Evolutionary conservation across 2,797 vertebrate species (phyloP), one percentile per base, ranked within the genome.

Genomic region (Cossypha caffra): DNA sequence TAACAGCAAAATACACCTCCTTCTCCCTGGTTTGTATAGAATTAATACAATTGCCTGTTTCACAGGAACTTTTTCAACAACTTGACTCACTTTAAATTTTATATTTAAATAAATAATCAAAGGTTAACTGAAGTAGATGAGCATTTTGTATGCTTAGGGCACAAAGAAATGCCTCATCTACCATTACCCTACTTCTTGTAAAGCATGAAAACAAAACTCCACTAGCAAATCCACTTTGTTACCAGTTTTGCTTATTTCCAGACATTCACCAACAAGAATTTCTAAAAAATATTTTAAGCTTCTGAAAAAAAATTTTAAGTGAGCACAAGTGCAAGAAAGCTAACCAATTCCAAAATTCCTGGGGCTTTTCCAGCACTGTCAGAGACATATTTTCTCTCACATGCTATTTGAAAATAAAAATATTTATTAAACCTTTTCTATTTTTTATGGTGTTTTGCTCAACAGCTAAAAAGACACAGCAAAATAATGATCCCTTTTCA

Each of bases 21-120:
- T 45, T 64, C 66, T n/a, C 79, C 73, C 74, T 5, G 13, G 47
- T 59, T 71, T 92, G 62, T 69, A 96, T 47, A 94, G 74, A 93
- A 93, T 71, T 61, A 96, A 90, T 95, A 94, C 58, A 93, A 96
- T 75, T 95, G 79, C 86, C 90, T 95, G 91, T 90, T 96, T 97
- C 92, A 97, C 91, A 97, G 96, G 94, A 96, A 48, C 90, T n/a
- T 96, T 82, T 96, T 55, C 74, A 97, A 80, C 80, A 94, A 90
- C 89, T 93, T 37, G 52, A 83, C 95, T 96, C 93, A 73, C 88
- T 93, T 97, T 47, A 96, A 74, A 97, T 87, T 81, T 96, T 81
- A 61, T 78, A 95, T 95, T 97, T 96, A 88, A 98, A 96, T 96
- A 97, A 96, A 98, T 98, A 97, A 85, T n/a, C 63, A 63, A 59